phyloP scores from a whole-genome alignment of 2,113 vertebrate genomes.

The Ctenomys sociabilis region DNA sequence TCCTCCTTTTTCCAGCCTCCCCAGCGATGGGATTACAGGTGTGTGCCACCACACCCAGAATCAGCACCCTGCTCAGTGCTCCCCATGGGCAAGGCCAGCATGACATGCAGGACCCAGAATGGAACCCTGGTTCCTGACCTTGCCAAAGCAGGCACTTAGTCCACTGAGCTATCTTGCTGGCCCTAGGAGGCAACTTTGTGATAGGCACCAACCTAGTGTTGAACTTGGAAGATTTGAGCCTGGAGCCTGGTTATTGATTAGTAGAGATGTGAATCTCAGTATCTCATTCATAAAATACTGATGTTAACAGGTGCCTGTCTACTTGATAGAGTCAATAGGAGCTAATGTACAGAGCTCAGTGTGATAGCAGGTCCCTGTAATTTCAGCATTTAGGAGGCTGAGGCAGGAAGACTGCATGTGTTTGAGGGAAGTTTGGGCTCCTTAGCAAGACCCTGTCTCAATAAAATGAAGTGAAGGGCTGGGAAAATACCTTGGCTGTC shows the following conservation, averaged over 20 bases:
- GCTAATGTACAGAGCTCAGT: neutral
- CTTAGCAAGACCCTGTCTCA: neutral
- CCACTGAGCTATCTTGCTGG: too few species aligned
- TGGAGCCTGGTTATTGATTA: neutral
- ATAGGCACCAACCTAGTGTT: neutral
- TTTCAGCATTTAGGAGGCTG: neutral
- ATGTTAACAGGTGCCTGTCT: neutral
- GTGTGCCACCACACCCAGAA: too few species aligned
- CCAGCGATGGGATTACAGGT: too few species aligned
- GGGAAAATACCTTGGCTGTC: too few species aligned
- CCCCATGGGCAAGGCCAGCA: too few species aligned
- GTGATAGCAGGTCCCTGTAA: neutral
- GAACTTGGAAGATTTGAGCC: neutral
- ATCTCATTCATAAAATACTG: neutral
- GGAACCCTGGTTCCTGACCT: too few species aligned
- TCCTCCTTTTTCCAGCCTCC: too few species aligned
- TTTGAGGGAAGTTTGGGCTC: neutral
- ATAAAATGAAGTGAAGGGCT: neutral
- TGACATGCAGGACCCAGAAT: too few species aligned
- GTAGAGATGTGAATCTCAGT: neutral
- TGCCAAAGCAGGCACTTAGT: too few species aligned
- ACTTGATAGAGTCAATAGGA: slow-evolving; percentile 3
- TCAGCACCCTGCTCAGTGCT: too few species aligned
- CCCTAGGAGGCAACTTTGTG: neutral
- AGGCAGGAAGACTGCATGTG: neutral